Percentiles rank a stretch among this genome's conserved stretches.
Conservation (phyloP, 2,797 vertebrate genomes). For the Melanotaenia parkinsoni region DNA sequence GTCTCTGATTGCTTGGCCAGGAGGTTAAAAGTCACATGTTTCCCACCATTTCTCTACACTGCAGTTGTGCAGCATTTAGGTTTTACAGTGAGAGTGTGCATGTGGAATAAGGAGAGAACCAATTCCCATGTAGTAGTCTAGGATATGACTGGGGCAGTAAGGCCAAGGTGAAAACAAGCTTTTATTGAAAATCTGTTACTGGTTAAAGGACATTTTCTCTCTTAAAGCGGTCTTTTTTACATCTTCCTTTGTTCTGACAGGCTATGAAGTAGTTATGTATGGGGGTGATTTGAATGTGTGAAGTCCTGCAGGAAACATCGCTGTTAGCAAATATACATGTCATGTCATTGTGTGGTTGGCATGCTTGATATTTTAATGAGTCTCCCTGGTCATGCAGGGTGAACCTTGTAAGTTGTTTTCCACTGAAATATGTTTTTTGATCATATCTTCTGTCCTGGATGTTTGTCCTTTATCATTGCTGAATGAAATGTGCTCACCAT, state of each 20-base stretch:
- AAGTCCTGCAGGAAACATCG: slow-evolving; percentile 43
- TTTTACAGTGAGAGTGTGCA: slow-evolving; percentile 62
- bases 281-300: slow-evolving; percentile 50
- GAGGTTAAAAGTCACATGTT: slow-evolving; percentile 68
- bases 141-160: slow-evolving; percentile 38
- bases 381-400: slow-evolving; percentile 3
- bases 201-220: slow-evolving; percentile 56
- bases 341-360: slow-evolving; percentile 23
- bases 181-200: slow-evolving; percentile 74
- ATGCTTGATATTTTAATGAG: slow-evolving; percentile 45
- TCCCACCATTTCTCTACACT: slow-evolving; percentile 59
- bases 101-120: slow-evolving; percentile 44
- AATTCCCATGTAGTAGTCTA: slow-evolving; percentile 53
- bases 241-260: slow-evolving; percentile 48
- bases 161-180: slow-evolving; percentile 58
- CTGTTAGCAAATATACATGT: slow-evolving; percentile 36
- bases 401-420: slow-evolving; percentile 2
- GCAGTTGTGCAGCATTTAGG: slow-evolving; percentile 29
- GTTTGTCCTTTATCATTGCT: not conserved
- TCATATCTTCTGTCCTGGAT: too few species aligned
- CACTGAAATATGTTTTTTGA: not conserved
- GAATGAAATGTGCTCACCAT: not conserved
- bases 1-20: slow-evolving; percentile 41
- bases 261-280: slow-evolving; percentile 51
- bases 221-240: slow-evolving; percentile 21